These are phyloP conservation scores for Nomada flava DNA, from an alignment of 2,888 invertebrate genomes.

Conservation along the genomic window DNA sequence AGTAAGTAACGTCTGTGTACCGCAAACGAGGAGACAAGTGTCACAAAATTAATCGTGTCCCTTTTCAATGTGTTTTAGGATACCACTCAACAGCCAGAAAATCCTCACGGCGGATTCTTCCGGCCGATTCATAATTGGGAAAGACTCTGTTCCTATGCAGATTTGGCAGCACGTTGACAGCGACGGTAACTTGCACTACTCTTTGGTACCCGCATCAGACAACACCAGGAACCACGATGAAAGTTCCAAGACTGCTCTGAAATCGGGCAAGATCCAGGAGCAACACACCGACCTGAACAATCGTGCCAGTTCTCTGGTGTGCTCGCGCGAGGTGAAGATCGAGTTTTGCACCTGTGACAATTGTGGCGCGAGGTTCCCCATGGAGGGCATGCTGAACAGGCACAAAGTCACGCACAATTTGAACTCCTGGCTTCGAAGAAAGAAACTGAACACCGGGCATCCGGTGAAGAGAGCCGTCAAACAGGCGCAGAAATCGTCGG, in stretches of 20 bases:
- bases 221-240: conserved; percentile 13
- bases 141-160: conserved; percentile 62
- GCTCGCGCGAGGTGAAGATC: conserved; percentile 41
- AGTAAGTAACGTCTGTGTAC: conserved; percentile 69
- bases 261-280: conserved; percentile 43
- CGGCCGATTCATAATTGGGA: conserved; percentile 56
- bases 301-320: background rate
- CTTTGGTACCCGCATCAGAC: conserved; percentile 32
- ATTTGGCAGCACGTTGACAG: conserved; percentile 59
- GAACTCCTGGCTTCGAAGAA: conserved; percentile 33
- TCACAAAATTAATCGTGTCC: conserved; percentile 25
- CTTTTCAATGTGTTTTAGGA: conserved; percentile 74
- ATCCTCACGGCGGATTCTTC: conserved; percentile 51
- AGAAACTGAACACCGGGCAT: conserved; percentile 3
- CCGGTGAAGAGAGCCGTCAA: background rate
- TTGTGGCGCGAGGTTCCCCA: conserved; percentile 76
- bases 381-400: conserved; percentile 73
- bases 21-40: background rate
- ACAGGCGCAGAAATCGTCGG: conserved; percentile 5
- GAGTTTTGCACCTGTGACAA: conserved; percentile 69
- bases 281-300: background rate
- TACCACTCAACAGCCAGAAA: conserved; percentile 30
- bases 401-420: conserved; percentile 69
- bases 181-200: conserved; percentile 53
- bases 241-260: background rate